Evolutionary conservation across 2,888 invertebrate species (phyloP).

Genomic region (Dascillus cervinus): DNA sequence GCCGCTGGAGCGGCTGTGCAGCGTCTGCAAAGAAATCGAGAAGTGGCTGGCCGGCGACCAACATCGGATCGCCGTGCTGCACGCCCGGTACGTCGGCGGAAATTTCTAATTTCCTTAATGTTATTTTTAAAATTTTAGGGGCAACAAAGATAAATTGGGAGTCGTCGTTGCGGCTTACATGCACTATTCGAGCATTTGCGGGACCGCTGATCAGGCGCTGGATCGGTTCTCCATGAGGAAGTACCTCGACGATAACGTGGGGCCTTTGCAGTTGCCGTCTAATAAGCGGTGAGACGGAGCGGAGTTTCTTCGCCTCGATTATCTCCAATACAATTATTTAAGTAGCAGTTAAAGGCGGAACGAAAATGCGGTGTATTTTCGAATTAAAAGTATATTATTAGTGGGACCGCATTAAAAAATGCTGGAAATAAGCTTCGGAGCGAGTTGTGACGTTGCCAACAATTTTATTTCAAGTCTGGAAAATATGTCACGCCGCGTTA

Average conservation of each 20-base stretch:
- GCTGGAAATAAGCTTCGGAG: too few species aligned
- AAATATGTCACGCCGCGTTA: too few species aligned
- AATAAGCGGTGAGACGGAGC: constrained; percentile 55
- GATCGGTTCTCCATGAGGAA: constrained; percentile 90
- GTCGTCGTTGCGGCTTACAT: constrained; percentile 87
- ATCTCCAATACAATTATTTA: neutral
- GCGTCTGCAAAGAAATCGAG: constrained; percentile 89
- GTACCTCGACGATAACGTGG: constrained; percentile 77
- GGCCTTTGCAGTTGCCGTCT: constrained; percentile 62
- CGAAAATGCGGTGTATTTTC: too few species aligned
- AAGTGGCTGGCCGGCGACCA: constrained; percentile 81
- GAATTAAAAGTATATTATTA: too few species aligned
- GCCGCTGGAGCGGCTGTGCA: constrained; percentile 81
- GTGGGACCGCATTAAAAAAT: too few species aligned
- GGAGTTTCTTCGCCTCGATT: constrained; percentile 1
- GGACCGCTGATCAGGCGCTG: constrained; percentile 72
- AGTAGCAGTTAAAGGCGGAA: too few species aligned
- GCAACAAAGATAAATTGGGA: constrained; percentile 76
- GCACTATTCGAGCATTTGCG: constrained; percentile 91
- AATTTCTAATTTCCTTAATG: constrained; percentile 7
- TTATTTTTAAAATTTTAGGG: constrained; percentile 49
- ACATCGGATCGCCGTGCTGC: constrained; percentile 79
- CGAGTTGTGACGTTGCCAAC: too few species aligned
- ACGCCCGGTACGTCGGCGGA: constrained; percentile 61
- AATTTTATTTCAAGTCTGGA: too few species aligned